Evolutionary conservation across 2,888 invertebrate species (phyloP), one percentile per base, ranked within the genome.

Genomic region (Ellobium chinense): DNA sequence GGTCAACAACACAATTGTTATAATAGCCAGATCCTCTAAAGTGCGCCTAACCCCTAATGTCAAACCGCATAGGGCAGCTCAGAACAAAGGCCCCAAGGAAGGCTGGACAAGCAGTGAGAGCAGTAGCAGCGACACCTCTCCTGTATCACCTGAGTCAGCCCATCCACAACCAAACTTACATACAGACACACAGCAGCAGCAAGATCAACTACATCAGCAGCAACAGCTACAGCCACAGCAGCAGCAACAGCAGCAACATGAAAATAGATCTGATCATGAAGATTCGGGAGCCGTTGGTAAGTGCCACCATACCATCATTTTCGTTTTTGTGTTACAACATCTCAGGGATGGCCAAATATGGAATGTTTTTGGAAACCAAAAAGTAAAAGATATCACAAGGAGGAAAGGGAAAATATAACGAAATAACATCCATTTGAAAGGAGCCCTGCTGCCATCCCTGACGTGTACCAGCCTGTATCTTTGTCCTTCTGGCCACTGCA

Each of bases 1-100:
- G 92, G 92, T 93, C 60, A 92, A 91, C 31, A 88, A 91, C 82
- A 89, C 86, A 77, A 84, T 93, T 21, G 90, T 93, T 4, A 88
- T 93, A 18, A 85, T 93, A 69, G 93, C 93, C 84, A 92, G 92
- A 81, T 85, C 89, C 14, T 86, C 85, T 5, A 90, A 88, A 78
- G 85, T 54, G 4, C 73, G 39, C 36, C 81, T 82, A 70, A 65
- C 68, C 46, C 70, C n/a, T 54, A 82, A 72, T 27, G 60, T 68
- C 39, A 62, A 69, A 69, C 79, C 36, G 36, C 81, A 14, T 63
- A 72, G 18, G 27, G 27, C n/a, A 12, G 1, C 12, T 14, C 34
- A 37, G 36, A 72, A 24, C n/a, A 24, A 24, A 18, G 1, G 34
- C 37, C n/a, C 31, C 1, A 34, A 58, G 24, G 5, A 27, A 1